phyloP scores from a whole-genome alignment of 2,113 vertebrate genomes.

The Ochotona curzoniae region DNA sequence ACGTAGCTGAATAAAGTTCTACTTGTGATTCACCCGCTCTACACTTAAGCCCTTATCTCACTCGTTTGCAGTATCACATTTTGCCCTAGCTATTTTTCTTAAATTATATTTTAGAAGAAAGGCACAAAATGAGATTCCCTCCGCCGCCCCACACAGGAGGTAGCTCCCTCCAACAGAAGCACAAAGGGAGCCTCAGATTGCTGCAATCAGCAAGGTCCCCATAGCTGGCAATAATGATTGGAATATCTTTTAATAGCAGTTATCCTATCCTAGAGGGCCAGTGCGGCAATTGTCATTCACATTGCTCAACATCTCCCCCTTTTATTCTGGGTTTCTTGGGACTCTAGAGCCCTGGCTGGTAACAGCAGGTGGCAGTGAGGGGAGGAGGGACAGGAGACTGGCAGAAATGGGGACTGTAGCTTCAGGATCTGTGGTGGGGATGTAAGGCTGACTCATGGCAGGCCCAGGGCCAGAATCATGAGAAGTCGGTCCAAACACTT shows the following conservation, averaged over 20 bases:
- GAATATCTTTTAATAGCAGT: slow-evolving; percentile 76
- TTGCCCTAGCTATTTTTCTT: slow-evolving; percentile 73
- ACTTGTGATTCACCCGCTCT: neutral
- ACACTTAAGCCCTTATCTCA: slow-evolving; percentile 57
- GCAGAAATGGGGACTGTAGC: fast-evolving
- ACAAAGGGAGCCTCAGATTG: slow-evolving; percentile 69
- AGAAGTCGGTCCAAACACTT: slow-evolving; percentile 47
- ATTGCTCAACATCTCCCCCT: neutral
- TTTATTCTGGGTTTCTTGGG: neutral
- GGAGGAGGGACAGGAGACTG: neutral
- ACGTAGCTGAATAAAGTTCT: neutral
- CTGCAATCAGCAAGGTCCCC: slow-evolving; percentile 27
- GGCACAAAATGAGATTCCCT: slow-evolving; percentile 50
- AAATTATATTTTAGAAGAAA: slow-evolving; percentile 65
- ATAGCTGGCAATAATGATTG: slow-evolving; percentile 58
- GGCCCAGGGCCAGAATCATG: slow-evolving; percentile 8
- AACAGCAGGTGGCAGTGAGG: neutral
- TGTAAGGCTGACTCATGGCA: slow-evolving; percentile 55
- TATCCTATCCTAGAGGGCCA: slow-evolving; percentile 63
- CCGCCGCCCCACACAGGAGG: neutral
- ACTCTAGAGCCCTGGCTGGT: neutral
- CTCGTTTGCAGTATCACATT: slow-evolving; percentile 53
- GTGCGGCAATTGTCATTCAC: slow-evolving; percentile 31
- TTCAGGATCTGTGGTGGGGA: neutral
- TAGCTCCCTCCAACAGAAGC: slow-evolving; percentile 58